Percentiles rank a stretch among this genome's conserved stretches.
Evolutionary conservation across 2,888 invertebrate genomes (phyloP).

Genomic region (Chrysodeixis includens): DNA sequence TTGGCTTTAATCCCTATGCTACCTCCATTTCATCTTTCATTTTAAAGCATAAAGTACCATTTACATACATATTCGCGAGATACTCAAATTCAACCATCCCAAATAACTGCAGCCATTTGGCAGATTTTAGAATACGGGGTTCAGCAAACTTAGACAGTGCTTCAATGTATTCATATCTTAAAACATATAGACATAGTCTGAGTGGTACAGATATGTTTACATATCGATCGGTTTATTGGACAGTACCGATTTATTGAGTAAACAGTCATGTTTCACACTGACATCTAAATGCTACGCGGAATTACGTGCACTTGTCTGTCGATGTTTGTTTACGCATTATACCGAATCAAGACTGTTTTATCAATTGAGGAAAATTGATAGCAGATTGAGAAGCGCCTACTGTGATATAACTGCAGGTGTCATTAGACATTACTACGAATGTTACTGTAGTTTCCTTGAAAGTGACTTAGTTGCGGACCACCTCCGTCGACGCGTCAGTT

Average conservation of each 20-base stretch:
- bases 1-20: too few relatives aligned
- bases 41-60: too few relatives aligned
- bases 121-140: too few relatives aligned
- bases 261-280: conserved; percentile 38
- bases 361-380: conserved; percentile 29
- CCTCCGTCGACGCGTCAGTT: too few relatives aligned
- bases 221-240: conserved; percentile 57
- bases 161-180: conserved; percentile 18
- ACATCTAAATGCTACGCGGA: conserved; percentile 25
- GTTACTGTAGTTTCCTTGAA: not conserved
- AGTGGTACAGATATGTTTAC: conserved; percentile 49
- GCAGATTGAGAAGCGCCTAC: not conserved
- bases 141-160: not conserved
- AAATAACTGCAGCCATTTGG: too few relatives aligned
- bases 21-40: too few relatives aligned
- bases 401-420: not conserved
- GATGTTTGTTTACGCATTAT: conserved; percentile 28
- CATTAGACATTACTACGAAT: not conserved
- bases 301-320: conserved; percentile 45
- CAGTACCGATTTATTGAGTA: conserved; percentile 48
- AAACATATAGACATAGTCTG: conserved; percentile 34
- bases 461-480: not conserved
- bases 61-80: too few relatives aligned
- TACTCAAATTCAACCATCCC: too few relatives aligned
- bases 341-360: conserved; percentile 15